These are phyloP conservation scores for Epinotia bilunana DNA, from an alignment of 2,888 invertebrate species.

Conservation along the genomic window DNA sequence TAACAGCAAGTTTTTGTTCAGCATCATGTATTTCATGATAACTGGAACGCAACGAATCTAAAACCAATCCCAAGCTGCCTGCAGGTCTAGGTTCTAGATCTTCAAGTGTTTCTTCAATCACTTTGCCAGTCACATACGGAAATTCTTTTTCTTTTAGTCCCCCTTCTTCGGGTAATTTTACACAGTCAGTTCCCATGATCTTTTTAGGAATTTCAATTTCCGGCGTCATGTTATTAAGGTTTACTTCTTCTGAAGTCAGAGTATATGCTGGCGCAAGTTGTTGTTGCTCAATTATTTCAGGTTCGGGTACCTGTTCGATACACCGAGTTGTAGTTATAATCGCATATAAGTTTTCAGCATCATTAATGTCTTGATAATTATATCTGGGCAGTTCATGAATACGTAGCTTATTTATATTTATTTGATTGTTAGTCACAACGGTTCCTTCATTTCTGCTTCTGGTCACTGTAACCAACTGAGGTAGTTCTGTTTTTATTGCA, in stretches of 20 bases:
- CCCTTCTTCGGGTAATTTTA: neutral
- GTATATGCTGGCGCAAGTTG: neutral
- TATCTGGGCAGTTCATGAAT: conserved; percentile 59
- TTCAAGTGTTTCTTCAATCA: conserved; percentile 7
- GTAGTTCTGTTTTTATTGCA: neutral
- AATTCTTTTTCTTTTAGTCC: neutral
- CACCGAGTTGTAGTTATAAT: neutral
- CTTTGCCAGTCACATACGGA: neutral
- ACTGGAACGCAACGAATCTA: conserved; percentile 50
- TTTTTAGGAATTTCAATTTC: neutral
- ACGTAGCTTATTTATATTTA: conserved; percentile 29
- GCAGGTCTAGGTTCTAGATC: conserved; percentile 24
- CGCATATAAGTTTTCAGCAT: conserved; percentile 63
- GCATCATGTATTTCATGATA: conserved; percentile 66
- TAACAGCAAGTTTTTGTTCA: conserved; percentile 47
- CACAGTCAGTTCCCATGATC: neutral
- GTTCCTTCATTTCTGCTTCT: conserved; percentile 25
- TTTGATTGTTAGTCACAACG: conserved; percentile 23
- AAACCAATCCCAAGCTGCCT: conserved; percentile 35
- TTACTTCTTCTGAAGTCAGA: neutral
- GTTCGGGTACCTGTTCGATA: neutral
- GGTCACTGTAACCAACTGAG: neutral
- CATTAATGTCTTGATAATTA: conserved; percentile 62
- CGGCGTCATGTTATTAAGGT: neutral
- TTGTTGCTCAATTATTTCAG: neutral